Base-by-base conservation (phyloP, 2,797 vertebrate species). In the Betta splendens region DNA sequence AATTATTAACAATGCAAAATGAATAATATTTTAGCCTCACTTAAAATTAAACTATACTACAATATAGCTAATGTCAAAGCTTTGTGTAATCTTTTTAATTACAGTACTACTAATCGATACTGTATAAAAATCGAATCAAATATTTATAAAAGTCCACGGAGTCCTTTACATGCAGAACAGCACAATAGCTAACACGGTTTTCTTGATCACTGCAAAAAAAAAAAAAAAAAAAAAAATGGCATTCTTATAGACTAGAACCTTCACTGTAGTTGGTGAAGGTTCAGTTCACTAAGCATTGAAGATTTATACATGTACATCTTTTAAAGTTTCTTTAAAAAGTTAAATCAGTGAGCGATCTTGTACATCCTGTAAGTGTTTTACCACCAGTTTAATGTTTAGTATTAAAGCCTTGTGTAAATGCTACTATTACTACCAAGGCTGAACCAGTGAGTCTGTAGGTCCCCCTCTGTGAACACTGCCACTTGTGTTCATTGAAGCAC, bases 401-500 rank as follows among this genome's bases (percentile, higher is more conserved):
- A 35, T 49, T n/a, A 9, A 48, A 21, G 23, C 7, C 22, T 11
- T n/a, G 15, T 4, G 3, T 2, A 11, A 56, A 36, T 5, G 39
- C 5, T 4, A 1, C 1, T 58, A 25, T 32, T 29, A 36, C 35
- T 18, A 55, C 9, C 22, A 10, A 16, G 42, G 42, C 25, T 47
- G 29, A 11, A 29, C 29, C 43, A 40, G 55, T 48, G 72, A 47
- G 21, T 33, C 29, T 17, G 15, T 4, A 65, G 42, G 47, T 21
- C 31, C 60, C 28, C 9, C 45, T 50, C 47, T 53, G 62, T 57
- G 47, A 53, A 40, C 42, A 16, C 63, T 40, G 21, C 22, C 53
- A 50, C 57, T 63, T 40, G 31, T 65, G 51, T 25, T 62, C n/a
- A 36, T 2, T 61, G 56, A 26, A 45, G 32, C 51, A 43, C 56